phyloP scores from a whole-genome alignment of 2,113 vertebrate genomes.

The Hiodon tergisus region DNA sequence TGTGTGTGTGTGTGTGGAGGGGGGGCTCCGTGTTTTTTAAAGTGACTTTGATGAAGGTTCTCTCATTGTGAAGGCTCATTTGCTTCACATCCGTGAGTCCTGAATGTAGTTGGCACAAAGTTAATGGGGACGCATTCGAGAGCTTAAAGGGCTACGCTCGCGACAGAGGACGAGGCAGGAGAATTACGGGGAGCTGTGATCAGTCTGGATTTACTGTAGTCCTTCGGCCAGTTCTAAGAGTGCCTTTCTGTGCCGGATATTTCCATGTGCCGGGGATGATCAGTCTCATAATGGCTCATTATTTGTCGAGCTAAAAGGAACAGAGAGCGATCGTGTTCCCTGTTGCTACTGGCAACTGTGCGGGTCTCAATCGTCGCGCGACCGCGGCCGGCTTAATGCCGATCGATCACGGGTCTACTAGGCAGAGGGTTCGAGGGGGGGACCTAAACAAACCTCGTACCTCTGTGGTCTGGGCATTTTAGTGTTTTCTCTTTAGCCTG shows the following conservation, averaged over 20 bases:
- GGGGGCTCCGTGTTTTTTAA: neutral
- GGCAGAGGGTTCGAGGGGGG: constrained; percentile 31
- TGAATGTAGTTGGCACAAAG: too few species aligned
- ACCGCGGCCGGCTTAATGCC: constrained; percentile 52
- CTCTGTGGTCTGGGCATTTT: neutral
- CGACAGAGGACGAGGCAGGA: too few species aligned
- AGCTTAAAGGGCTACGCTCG: too few species aligned
- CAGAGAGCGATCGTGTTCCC: constrained; percentile 42
- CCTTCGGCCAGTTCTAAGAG: neutral
- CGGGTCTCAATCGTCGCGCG: constrained; percentile 40
- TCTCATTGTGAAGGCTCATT: too few species aligned
- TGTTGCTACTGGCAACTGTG: constrained; percentile 72
- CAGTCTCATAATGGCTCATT: constrained; percentile 21
- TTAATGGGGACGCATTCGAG: too few species aligned
- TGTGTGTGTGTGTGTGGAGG: constrained; percentile 13
- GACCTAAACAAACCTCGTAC: constrained; percentile 29
- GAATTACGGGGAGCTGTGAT: too few species aligned
- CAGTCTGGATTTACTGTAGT: too few species aligned
- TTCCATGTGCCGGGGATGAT: constrained; percentile 29
- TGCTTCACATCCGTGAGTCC: too few species aligned
- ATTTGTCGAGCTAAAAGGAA: constrained; percentile 24
- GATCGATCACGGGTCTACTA: constrained; percentile 58
- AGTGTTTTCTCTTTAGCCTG: neutral
- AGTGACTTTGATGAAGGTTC: too few species aligned
- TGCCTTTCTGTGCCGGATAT: neutral